These are phyloP conservation scores for Columba janthina DNA, from an alignment of 2,113 vertebrate genomes.

Conservation along the genomic window DNA sequence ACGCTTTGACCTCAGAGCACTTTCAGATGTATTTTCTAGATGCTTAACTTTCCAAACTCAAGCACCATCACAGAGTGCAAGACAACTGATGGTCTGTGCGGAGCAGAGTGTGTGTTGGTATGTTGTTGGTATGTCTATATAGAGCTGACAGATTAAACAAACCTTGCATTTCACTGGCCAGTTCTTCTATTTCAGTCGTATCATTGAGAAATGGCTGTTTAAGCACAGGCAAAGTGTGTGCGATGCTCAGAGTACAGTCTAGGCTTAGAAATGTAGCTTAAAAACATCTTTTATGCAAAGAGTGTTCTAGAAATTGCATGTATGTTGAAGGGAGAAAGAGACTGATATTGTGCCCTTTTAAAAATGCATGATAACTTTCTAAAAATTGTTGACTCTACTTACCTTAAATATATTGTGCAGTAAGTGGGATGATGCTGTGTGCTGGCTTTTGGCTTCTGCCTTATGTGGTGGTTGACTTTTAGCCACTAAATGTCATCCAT, in stretches of 20 bases:
- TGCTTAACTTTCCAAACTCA: background rate
- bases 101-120: background rate
- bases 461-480: background rate
- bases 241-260: background rate
- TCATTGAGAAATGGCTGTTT: background rate
- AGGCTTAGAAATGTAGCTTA: background rate
- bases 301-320: background rate
- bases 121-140: background rate
- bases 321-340: background rate
- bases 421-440: background rate
- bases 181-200: background rate
- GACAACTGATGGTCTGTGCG: background rate
- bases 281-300: background rate
- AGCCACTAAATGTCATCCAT: constrained; percentile 1
- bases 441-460: background rate
- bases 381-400: background rate
- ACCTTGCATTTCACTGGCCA: background rate
- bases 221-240: background rate
- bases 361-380: constrained; percentile 20
- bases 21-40: background rate
- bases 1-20: background rate
- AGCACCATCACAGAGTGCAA: background rate
- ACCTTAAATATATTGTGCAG: background rate
- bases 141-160: background rate
- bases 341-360: background rate